Evolutionary conservation across 2,888 invertebrate genomes (phyloP).

Genomic region (Stenotaenia linearis): DNA sequence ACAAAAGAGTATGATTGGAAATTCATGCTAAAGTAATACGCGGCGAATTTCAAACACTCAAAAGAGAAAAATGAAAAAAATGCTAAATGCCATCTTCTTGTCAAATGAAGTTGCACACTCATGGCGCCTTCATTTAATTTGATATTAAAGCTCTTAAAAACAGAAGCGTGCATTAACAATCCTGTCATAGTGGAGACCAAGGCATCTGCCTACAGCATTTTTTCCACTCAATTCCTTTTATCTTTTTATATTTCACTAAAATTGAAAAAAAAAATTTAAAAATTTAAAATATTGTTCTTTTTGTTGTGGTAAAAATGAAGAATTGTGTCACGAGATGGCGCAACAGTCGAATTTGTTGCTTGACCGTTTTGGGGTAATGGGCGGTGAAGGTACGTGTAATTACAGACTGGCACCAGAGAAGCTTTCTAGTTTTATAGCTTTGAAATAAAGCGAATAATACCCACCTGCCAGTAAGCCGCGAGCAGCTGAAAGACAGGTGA

Average conservation of each 20-base stretch:
- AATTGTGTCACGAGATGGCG: neutral
- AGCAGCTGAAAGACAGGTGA: neutral
- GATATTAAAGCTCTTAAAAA: conserved; percentile 33
- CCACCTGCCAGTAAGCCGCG: neutral
- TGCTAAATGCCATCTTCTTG: neutral
- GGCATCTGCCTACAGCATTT: no score
- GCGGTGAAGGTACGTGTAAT: neutral
- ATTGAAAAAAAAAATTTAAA: no score
- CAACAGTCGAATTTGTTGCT: neutral
- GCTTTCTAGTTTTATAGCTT: conserved; percentile 14
- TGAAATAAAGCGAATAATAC: neutral
- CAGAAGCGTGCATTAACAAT: conserved; percentile 28
- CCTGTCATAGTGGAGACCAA: conserved; percentile 1
- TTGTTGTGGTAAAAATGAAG: neutral
- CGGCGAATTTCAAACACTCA: neutral
- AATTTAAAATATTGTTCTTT: no score
- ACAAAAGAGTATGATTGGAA: no score
- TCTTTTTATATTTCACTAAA: no score
- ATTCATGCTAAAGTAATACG: neutral
- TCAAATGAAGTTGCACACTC: conserved; percentile 21
- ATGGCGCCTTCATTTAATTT: conserved; percentile 32
- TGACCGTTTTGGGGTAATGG: neutral
- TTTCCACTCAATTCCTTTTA: no score
- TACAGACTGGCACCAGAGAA: neutral
- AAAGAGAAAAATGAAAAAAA: neutral